Percentiles rank a stretch among this genome's conserved stretches.
Conservation (phyloP, 2,113 vertebrate species). For the Tragulus kanchil region DNA sequence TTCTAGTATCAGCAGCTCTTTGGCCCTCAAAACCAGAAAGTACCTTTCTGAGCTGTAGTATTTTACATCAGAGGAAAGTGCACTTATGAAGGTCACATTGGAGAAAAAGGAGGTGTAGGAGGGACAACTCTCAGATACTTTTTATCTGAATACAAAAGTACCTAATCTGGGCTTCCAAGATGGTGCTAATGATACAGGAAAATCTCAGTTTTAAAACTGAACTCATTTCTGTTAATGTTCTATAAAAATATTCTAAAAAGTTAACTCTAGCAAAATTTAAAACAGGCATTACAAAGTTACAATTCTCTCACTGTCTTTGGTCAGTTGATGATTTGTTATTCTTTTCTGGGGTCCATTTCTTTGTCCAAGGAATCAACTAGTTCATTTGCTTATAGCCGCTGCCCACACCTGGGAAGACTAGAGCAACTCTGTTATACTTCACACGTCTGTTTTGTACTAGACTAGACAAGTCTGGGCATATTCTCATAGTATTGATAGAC, state of each 20-base stretch:
- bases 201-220: background rate
- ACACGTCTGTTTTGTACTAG: background rate
- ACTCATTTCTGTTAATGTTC: background rate
- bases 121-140: background rate
- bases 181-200: background rate
- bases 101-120: background rate
- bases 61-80: background rate
- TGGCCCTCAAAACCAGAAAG: background rate
- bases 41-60: background rate
- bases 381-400: background rate
- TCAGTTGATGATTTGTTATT: background rate
- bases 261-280: background rate
- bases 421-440: background rate
- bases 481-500: background rate
- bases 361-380: background rate
- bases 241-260: background rate
- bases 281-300: background rate
- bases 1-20: background rate
- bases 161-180: too few relatives aligned
- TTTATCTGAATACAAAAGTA: background rate
- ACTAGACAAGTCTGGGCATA: background rate
- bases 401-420: fast-evolving
- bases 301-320: background rate
- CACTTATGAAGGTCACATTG: background rate
- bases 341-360: background rate